phyloP scores from a whole-genome alignment of 2,888 invertebrate genomes.

The Drosophila conformis region DNA sequence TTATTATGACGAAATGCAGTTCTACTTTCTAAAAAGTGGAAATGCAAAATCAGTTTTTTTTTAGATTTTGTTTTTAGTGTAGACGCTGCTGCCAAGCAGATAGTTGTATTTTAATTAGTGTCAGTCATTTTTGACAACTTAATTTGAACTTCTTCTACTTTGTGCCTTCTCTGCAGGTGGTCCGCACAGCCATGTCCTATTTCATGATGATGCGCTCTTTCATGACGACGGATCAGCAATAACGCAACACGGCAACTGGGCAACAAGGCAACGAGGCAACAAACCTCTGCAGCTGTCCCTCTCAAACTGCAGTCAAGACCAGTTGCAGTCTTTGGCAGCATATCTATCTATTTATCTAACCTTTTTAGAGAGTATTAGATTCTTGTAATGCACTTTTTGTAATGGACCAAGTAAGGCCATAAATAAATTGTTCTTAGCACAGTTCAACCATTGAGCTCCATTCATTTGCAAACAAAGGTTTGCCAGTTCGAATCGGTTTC shows the following conservation, averaged over 20 bases:
- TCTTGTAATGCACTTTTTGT: neutral
- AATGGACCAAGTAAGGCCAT: neutral
- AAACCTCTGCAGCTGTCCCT: neutral
- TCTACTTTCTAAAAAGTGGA: neutral
- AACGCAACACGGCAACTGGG: neutral
- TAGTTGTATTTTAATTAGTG: neutral
- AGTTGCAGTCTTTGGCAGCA: neutral
- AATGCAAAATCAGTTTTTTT: too few relatives aligned
- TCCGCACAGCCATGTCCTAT: conserved; percentile 64
- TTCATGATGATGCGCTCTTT: conserved; percentile 67
- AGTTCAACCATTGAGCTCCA: neutral
- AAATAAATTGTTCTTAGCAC: neutral
- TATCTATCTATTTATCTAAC: neutral
- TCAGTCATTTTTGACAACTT: neutral
- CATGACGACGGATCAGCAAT: conserved; percentile 32
- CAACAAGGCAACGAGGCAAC: neutral
- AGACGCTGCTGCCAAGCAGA: neutral
- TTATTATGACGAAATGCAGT: neutral
- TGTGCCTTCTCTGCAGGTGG: conserved; percentile 42
- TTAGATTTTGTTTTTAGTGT: neutral
- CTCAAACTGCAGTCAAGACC: neutral
- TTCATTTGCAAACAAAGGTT: neutral
- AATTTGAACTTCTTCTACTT: neutral
- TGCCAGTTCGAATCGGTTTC: neutral
- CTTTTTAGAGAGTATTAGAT: neutral